Base-by-base conservation (phyloP, 30 jellyfish, hydroid and myxozoan genomes). In the Mastigias papua region DNA sequence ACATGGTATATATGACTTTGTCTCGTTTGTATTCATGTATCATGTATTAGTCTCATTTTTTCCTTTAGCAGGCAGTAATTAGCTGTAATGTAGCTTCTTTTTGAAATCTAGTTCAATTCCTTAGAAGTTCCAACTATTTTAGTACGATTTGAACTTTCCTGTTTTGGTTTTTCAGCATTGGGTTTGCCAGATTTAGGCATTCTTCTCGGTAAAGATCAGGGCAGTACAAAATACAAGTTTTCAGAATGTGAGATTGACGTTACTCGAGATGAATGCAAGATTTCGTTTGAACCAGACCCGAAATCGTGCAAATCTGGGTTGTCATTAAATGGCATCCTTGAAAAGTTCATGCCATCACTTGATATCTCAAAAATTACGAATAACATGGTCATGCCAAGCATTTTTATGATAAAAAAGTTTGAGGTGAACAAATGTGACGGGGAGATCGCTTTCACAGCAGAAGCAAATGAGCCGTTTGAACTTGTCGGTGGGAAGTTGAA, bases 401-500 rank as follows among this genome's bases (percentile, higher is more conserved):
- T 68, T n/a, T 85, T 92, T 35, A 89, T 86, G 69, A 72, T 92
- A 22, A 84, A 85, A 51, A 71, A 79, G 23, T 76, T 92, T 71
- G 30, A 3, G 3, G 29, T 92, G 63, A 88, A 92, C 63, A 89
- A 80, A 70, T 92, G 98, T 68, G 62, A 51, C 10, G 93, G 94
- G 21, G 98, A 92, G 33, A 61, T 92, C 30, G 84, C 88, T 2
- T 82, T 92, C 65, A 76, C 87, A 27, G 91, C 96, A 23, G 69
- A 68, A 34, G 95, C 97, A 8, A 81, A 82, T 34, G 98, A 93
- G 66, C 81, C 91, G 50, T 93, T 93, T 82, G 96, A 93, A 1
- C 69, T 93, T 32, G 78, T 93, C 21, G 86, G 88, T n/a, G 89
- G 82, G 27, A 81, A 77, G 50, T 42, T 93, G 70, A 74, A 81